Evolutionary conservation across 2,797 vertebrate genomes (phyloP).

Genomic region (Discoglossus pictus): DNA sequence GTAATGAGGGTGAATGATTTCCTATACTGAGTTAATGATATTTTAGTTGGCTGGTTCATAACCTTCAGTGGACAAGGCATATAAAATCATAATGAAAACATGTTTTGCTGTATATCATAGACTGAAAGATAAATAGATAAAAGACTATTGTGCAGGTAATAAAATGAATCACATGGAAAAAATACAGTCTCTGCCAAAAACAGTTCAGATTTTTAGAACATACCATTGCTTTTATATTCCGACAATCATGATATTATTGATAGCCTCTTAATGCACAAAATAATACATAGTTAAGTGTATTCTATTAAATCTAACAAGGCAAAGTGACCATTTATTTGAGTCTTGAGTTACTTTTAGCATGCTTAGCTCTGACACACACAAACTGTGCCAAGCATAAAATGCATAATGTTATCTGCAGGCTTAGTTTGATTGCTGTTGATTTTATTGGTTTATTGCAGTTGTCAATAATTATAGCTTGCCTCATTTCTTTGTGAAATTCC

Average conservation of each 20-base stretch:
- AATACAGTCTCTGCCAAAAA: slow-evolving; percentile 32
- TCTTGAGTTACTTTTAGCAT: too few relatives aligned
- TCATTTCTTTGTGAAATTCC: too few relatives aligned
- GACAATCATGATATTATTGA: slow-evolving; percentile 13
- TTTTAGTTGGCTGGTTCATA: slow-evolving; percentile 52
- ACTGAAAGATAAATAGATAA: slow-evolving; percentile 52
- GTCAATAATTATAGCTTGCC: too few relatives aligned
- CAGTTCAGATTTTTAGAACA: slow-evolving; percentile 6
- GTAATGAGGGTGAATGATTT: slow-evolving; percentile 52
- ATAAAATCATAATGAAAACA: slow-evolving; percentile 52
- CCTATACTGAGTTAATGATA: slow-evolving; percentile 51
- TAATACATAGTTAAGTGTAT: background rate
- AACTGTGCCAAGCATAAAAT: too few relatives aligned
- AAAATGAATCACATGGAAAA: slow-evolving; percentile 46
- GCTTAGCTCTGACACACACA: too few relatives aligned
- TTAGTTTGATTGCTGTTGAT: too few relatives aligned
- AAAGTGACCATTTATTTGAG: background rate
- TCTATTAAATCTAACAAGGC: background rate
- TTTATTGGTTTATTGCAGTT: too few relatives aligned
- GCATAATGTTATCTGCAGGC: too few relatives aligned
- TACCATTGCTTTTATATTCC: slow-evolving; percentile 19
- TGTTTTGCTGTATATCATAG: slow-evolving; percentile 51
- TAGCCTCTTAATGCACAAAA: background rate
- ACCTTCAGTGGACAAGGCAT: slow-evolving; percentile 51
- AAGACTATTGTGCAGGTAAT: slow-evolving; percentile 46